Base-by-base conservation (phyloP, 2,113 vertebrate genomes). In the Nothocercus nigrocapillus region DNA sequence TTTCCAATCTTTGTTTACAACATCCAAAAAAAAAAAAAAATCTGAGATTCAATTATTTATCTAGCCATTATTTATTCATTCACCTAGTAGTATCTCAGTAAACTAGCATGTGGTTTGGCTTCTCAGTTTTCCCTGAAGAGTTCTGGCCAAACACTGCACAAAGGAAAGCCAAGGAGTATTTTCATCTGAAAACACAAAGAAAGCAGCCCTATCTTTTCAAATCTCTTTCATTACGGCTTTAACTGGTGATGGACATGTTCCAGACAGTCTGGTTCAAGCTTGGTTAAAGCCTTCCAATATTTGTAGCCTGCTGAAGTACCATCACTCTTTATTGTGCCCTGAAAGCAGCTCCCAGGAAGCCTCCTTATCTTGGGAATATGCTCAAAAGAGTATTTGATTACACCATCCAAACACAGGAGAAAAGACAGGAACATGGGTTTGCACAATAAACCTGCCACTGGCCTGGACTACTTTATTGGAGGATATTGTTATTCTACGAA, bases 21-120 rank as follows among this genome's bases (percentile, higher is more conserved):
- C 47, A 78, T 90, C 5, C 79, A 89, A 82, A 82, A 90, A 79
- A 72, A 82, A 91, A 82, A 82, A 90, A 79, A 72, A 49, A 6
- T 40, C 67, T 30, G 28, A 72, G 72, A 78, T 70, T 97, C 78
- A 90, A 91, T 96, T 97, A 95, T 97, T 97, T 96, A 97, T 95
- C 68, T 92, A 63, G 2, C 62, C 19, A 96, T 96, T 94, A 95
- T 94, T 96, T 94, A 97, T 97, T 97, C 49, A 96, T 96, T 83
- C 83, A 90, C 58, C 83, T 92, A 76, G 58, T 89, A 92, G 70
- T 95, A 88, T 66, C 70, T 92, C 88, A 92, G 88, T 89, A 91
- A 96, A 93, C 88, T 82, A 79, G 79, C 61, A 83, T 77, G 89
- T 91, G 85, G 72, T 95, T 94, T 92, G 76, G 22, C 73, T 97